Evolutionary conservation across 2,797 vertebrate species (phyloP).

Genomic region (Carcharodon carcharias): DNA sequence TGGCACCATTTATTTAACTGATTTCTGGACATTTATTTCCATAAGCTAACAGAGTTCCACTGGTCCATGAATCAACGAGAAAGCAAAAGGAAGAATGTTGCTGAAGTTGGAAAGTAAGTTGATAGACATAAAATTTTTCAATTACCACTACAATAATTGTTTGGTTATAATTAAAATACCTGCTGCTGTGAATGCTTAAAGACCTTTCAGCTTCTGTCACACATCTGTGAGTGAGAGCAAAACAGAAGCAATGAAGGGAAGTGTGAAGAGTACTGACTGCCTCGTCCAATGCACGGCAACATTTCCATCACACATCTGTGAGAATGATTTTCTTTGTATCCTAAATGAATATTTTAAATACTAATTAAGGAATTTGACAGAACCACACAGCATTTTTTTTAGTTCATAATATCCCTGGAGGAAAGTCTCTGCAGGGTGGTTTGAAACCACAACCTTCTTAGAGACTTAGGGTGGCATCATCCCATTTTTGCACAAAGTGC

Average conservation of each 20-base stretch:
- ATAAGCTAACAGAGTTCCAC: neutral
- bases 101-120: neutral
- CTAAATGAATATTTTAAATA: neutral
- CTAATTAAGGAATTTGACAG: neutral
- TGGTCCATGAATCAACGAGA: neutral
- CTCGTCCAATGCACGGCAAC: neutral
- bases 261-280: neutral
- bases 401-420: neutral
- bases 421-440: neutral
- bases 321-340: constrained; percentile 15
- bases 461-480: too few species aligned
- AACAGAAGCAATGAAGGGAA: neutral
- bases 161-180: constrained; percentile 25
- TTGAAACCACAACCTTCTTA: neutral
- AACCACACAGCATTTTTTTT: neutral
- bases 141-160: neutral
- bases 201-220: neutral
- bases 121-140: neutral
- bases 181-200: neutral
- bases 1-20: neutral
- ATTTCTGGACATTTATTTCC: neutral
- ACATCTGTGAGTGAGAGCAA: neutral
- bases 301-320: neutral
- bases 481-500: too few species aligned
- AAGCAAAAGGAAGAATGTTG: neutral